Evolutionary conservation across 2,888 invertebrate species (phyloP).

Genomic region (Noctuana brunneofusca): DNA sequence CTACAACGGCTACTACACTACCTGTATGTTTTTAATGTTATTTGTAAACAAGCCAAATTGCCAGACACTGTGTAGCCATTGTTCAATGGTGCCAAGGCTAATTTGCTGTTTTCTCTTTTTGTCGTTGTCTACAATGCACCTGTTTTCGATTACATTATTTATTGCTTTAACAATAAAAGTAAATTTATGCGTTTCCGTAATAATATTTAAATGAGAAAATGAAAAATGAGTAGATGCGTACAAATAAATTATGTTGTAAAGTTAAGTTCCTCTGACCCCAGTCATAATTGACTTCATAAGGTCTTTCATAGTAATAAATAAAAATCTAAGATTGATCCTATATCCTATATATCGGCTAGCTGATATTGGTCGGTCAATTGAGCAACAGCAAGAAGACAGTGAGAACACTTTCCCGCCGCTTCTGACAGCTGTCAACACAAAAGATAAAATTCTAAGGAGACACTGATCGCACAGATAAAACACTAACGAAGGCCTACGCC

Average conservation of each 20-base stretch:
- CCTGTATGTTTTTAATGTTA: background rate
- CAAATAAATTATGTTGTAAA: too few species aligned
- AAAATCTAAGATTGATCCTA: too few species aligned
- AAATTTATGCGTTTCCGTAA: background rate
- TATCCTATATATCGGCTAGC: too few species aligned
- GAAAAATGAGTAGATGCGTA: too few species aligned
- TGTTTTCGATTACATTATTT: background rate
- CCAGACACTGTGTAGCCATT: background rate
- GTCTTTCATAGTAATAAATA: too few species aligned
- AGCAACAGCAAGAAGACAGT: too few species aligned
- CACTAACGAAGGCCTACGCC: slow-evolving; percentile 5
- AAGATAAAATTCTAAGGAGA: slow-evolving; percentile 14
- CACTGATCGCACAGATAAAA: slow-evolving; percentile 9
- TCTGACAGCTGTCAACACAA: slow-evolving; percentile 21
- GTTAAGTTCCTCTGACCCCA: too few species aligned
- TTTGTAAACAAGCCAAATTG: background rate
- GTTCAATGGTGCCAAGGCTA: slow-evolving; percentile 1
- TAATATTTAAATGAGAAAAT: too few species aligned
- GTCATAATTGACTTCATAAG: too few species aligned
- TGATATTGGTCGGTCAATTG: too few species aligned
- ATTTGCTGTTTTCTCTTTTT: background rate
- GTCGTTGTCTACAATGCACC: background rate
- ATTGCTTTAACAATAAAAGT: background rate
- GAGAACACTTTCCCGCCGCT: slow-evolving; percentile 5
- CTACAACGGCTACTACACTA: background rate